Evolutionary conservation across 2,888 invertebrate species (phyloP).

Genomic region (Schizotus pectinicornis): DNA sequence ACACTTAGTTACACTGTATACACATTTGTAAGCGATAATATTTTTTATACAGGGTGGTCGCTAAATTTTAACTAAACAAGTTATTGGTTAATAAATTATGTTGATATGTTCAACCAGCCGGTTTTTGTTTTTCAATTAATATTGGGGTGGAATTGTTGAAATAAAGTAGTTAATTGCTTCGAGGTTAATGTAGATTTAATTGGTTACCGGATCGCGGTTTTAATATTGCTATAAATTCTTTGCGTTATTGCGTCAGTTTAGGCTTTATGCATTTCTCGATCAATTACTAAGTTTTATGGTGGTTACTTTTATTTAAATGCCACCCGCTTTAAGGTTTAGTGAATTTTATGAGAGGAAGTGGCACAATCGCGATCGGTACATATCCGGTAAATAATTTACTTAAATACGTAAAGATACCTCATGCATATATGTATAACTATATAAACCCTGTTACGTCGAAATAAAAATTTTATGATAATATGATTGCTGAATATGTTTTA

Average conservation of each 20-base stretch:
- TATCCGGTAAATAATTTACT: slow-evolving; percentile 37
- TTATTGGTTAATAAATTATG: neutral
- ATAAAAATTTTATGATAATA: slow-evolving; percentile 52
- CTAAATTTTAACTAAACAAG: neutral
- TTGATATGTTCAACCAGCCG: no score
- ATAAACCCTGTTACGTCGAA: slow-evolving; percentile 44
- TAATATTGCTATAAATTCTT: no score
- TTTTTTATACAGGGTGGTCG: neutral
- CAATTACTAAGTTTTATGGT: neutral
- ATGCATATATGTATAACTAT: slow-evolving; percentile 46
- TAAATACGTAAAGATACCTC: slow-evolving; percentile 37
- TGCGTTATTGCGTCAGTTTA: no score
- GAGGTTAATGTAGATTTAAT: no score
- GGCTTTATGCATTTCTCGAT: no score
- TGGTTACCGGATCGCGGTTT: no score
- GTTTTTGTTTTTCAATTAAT: no score
- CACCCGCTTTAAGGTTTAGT: neutral
- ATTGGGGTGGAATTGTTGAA: no score
- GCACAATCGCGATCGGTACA: slow-evolving; percentile 2
- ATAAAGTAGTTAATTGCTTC: no score
- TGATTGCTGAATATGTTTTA: slow-evolving; percentile 51
- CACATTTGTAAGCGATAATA: neutral
- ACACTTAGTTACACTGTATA: slow-evolving; percentile 3
- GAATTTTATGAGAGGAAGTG: slow-evolving; percentile 3
- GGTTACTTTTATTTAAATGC: neutral